These are phyloP conservation scores for Cephus sareptanus DNA, from an alignment of 2,888 invertebrate genomes.

Conservation along the genomic window DNA sequence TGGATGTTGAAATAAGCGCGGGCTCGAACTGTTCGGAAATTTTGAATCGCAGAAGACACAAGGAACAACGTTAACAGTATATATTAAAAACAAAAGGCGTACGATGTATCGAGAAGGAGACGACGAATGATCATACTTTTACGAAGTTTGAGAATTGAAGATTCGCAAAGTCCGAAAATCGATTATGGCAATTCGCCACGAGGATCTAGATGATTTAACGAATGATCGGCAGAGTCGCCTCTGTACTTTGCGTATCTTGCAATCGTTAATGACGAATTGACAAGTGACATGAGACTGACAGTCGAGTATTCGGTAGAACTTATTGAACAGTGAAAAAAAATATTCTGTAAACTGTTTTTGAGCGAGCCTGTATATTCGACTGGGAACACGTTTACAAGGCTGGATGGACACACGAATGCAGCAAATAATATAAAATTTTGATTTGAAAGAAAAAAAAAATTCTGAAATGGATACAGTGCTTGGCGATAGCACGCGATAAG, in stretches of 20 bases:
- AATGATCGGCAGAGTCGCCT: neutral
- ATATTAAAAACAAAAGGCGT: neutral
- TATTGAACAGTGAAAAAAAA: neutral
- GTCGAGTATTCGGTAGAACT: neutral
- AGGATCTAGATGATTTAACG: neutral
- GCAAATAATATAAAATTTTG: neutral
- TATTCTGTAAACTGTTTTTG: neutral
- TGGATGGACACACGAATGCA: neutral
- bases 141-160: neutral
- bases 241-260: neutral
- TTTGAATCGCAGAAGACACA: neutral
- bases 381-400: neutral
- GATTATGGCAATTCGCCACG: neutral
- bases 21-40: neutral
- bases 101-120: neutral
- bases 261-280: neutral
- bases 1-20: neutral
- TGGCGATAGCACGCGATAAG: neutral
- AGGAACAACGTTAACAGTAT: slow-evolving; percentile 1
- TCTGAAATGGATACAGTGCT: neutral
- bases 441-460: neutral
- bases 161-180: neutral
- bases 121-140: neutral
- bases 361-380: neutral
- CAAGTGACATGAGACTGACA: neutral